Base-by-base conservation (phyloP, 2,113 vertebrate species). In the Labrus mixtus region DNA sequence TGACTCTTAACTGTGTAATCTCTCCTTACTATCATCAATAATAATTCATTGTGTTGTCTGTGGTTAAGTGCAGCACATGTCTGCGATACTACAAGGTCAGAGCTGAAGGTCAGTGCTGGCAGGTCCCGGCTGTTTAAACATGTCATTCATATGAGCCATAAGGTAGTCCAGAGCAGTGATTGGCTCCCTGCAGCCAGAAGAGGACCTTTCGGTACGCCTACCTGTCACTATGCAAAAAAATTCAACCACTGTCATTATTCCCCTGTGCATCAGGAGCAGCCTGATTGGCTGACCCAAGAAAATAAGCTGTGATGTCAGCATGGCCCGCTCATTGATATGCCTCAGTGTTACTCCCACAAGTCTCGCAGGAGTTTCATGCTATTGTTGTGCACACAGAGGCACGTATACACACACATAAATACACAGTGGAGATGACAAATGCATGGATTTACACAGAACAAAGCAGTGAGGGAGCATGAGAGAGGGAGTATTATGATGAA, bases 191-290 rank as follows among this genome's bases (percentile, higher is more conserved):
- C 37, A 39, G 56, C 58, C 10, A 12, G 45, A 73, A 64, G 54
- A 78, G 29, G 65, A 67, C 71, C 43, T 67, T 67, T 72, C 74
- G 50, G 33, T 48, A 36, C 12, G 72, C 48, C 62, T 51, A 60
- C 20, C 67, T 86, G 86, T 92, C 79, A 71, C 87, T 56, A 79
- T 68, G 90, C 81, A 83, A 73, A 82, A 82, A 57, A 41, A 75
- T 59, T 65, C 73, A 68, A 65, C 71, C 80, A 81, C 67, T 73
- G 61, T 45, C 68, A 41, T 61, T 6, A 37, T 50, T 68, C 57
- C 59, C 64, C 16, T 16, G 51, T 39, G 71, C 43, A 64, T 17
- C 41, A 48, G 58, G 29, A 37, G 54, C 29, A 22, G 22, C 23
- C 33, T 22, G 85, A 90, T 85, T 89, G 85, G 86, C 39, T 74